Evolutionary conservation across 2,797 vertebrate genomes (phyloP).

Genomic region (Spinibarbus caldwelli): DNA sequence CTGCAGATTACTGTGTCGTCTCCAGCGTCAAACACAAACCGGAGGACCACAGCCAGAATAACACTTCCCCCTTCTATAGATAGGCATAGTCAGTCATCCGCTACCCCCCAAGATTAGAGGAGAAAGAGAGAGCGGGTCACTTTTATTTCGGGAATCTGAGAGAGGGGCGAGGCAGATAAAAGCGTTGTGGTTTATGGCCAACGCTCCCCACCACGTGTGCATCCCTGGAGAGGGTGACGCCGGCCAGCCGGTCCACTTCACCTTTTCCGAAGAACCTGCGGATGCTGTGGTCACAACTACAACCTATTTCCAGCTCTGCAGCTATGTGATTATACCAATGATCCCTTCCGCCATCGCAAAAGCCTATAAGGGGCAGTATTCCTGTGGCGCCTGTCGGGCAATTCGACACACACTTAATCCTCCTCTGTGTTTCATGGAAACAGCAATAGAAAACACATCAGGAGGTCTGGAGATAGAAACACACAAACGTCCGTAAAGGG

Average conservation of each 20-base stretch:
- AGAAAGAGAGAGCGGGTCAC: slow-evolving; percentile 55
- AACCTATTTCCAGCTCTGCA: slow-evolving; percentile 70
- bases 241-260: slow-evolving; percentile 56
- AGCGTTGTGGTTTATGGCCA: slow-evolving; percentile 53
- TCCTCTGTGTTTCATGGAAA: slow-evolving; percentile 52
- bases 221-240: slow-evolving; percentile 66
- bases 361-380: slow-evolving; percentile 47
- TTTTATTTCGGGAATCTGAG: slow-evolving; percentile 60
- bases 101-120: slow-evolving; percentile 47
- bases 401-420: slow-evolving; percentile 64
- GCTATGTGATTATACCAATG: slow-evolving; percentile 64
- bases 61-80: slow-evolving; percentile 41
- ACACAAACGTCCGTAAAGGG: slow-evolving; percentile 10
- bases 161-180: slow-evolving; percentile 57
- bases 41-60: slow-evolving; percentile 11
- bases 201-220: slow-evolving; percentile 57
- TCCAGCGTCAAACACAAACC: slow-evolving; percentile 35
- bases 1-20: neutral
- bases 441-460: slow-evolving; percentile 40
- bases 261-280: slow-evolving; percentile 58
- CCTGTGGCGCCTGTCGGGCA: slow-evolving; percentile 61
- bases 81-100: slow-evolving; percentile 40
- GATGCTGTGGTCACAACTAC: slow-evolving; percentile 60
- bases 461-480: slow-evolving; percentile 33
- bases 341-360: slow-evolving; percentile 29